Evolutionary conservation across 2,888 invertebrate species (phyloP), one percentile per base, ranked within the genome.

Genomic region (Endotricha flammealis): DNA sequence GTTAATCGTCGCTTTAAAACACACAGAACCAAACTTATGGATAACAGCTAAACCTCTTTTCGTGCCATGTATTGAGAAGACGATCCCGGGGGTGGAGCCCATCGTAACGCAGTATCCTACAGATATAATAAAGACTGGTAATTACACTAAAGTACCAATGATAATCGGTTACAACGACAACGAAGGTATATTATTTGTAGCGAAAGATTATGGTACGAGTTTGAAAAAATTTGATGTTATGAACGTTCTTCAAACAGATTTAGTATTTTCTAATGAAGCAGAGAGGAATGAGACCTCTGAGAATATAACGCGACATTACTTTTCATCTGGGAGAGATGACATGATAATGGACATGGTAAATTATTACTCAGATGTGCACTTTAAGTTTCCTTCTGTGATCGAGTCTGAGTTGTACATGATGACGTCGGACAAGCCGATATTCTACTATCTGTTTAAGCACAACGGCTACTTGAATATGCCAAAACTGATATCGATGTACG

Each of bases 101-200:
- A 52, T 83, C 0, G 35, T 85, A 1, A 75, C 77, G 0, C 56
- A 71, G 20, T 67, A 75, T 49, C 82, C 85, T 0, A 51, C 64
- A 1, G 63, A 73, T 5, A 55, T 79, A 4, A 74, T 86, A 9
- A 50, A 45, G 25, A 62, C 78, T 0, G 76, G 79, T 0, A 77
- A 83, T 38, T 86, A 81, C 33, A 74, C 70, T 0, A 81, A 81
- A 56, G 59, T 86, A 4, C 86, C 86, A 0, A 78, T 85, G 75
- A 81, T 86, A 17, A 75, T 85, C 10, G 85, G 86, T 0, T 73
- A 67, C 34, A 86, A 80, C 9, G 74, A 82, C 41, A 73, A 68
- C 12, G 86, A 86, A 59, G 86, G 85, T 0, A 72, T 82, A 27
- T 80, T 70, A 41, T 85, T 83, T 33, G 77, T 73, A 1, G 56